Evolutionary conservation across 2,797 vertebrate genomes (phyloP), one percentile per base, ranked within the genome.

Genomic region (Sebastes diploproa): DNA sequence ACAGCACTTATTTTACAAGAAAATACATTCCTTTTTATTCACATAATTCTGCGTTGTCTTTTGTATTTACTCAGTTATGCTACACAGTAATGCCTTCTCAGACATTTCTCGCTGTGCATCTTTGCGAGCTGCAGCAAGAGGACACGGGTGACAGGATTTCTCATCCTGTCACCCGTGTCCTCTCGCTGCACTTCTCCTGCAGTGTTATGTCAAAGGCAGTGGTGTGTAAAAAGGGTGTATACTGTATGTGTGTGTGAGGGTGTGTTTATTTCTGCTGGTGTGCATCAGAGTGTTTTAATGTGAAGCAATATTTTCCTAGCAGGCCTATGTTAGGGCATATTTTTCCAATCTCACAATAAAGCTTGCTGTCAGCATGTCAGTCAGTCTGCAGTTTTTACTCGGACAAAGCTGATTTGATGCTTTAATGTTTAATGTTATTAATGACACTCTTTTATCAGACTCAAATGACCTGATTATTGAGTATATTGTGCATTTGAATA

Each of bases 171-270:
- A 67, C 67, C 75, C 4, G 0, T 66, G 50, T 60, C 36, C 14
- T 36, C 16, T 64, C 20, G 32, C 76, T 59, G 22, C 74, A 72
- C 63, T 75, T 75, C 30, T 68, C 20, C 52, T 68, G 77, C 69
- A 77, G 69, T 78, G 46, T 80, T 67, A 34, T 84, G 36, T 90
- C 83, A 91, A 77, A 42, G 72, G 46, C 58, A 73, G n/a, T n/a
- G 9, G 36, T 38, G 54, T 77, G 64, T 70, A 30, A 59, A 55
- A 70, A 29, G 12, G 29, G 38, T 42, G 14, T 42, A 42, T 42
- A 42, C 14, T 74, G 9, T 55, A 2, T 55, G 7, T 60, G 36
- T 58, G 27, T 75, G 42, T 16, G 6, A 63, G 25, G n/a, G 22
- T 36, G 64, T 64, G 9, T 42, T 46, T 66, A 18, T 69, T n/a